Percentiles rank a stretch among this genome's conserved stretches.
Conservation (phyloP, 30 jellyfish, hydroid and myxozoan genomes). For the Cassiopea andromeda region DNA sequence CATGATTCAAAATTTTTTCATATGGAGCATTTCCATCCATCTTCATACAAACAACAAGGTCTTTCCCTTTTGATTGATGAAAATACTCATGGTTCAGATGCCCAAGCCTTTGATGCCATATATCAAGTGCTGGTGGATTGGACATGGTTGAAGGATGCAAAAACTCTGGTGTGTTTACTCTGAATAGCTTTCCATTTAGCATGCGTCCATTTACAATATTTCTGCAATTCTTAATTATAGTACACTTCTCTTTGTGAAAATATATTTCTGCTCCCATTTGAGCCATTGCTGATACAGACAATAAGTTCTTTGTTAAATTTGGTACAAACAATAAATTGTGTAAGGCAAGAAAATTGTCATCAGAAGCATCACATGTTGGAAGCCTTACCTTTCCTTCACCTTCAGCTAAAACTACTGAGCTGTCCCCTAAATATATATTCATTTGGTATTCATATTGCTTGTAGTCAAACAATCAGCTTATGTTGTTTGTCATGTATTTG, state of each 20-base stretch:
- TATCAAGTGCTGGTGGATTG: slow-evolving; percentile 3
- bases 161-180: slow-evolving; percentile 44
- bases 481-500: slow-evolving; percentile 45
- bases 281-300: slow-evolving; percentile 57
- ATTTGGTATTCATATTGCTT: slow-evolving; percentile 39
- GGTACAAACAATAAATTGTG: slow-evolving; percentile 60
- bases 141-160: slow-evolving; percentile 33
- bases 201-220: slow-evolving; percentile 41
- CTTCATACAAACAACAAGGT: slow-evolving; percentile 53
- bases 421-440: slow-evolving; percentile 48
- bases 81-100: slow-evolving; percentile 56
- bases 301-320: slow-evolving; percentile 47
- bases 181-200: slow-evolving; percentile 43
- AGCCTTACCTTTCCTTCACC: slow-evolving; percentile 68
- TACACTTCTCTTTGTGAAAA: slow-evolving; percentile 46
- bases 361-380: slow-evolving; percentile 65
- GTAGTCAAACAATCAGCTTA: slow-evolving; percentile 14
- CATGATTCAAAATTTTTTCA: slow-evolving; percentile 68
- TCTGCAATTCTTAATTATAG: slow-evolving; percentile 27
- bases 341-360: slow-evolving; percentile 43
- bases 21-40: slow-evolving; percentile 20
- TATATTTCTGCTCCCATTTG: slow-evolving; percentile 31
- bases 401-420: slow-evolving; percentile 40
- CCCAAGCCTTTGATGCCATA: slow-evolving; percentile 63
- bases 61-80: slow-evolving; percentile 31